Base-by-base conservation (phyloP, 2,888 invertebrate genomes). In the Perithous albicinctus region DNA sequence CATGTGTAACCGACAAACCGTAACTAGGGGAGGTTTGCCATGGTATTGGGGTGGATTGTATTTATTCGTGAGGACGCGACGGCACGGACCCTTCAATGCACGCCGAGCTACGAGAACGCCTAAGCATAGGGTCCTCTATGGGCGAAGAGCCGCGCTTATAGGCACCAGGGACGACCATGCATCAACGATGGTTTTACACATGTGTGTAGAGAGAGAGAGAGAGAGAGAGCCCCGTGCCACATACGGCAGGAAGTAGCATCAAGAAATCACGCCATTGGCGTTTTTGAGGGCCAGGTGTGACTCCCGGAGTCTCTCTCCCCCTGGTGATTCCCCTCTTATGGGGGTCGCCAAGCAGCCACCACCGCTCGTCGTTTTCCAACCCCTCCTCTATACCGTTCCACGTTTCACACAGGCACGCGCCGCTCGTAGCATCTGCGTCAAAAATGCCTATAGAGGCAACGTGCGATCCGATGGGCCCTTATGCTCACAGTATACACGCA, bases 371-470 rank as follows among this genome's bases (percentile, higher is more conserved):
- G 29, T 73, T 46, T 82, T 81, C 78, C n/a, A 70, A 82, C 85
- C 85, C 84, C 86, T 82, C 84, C 70, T 69, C 81, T 79, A n/a
- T n/a, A n/a, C n/a, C n/a, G n/a, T 56, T 78, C 80, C 43, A 43
- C 56, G 69, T 61, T 70, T 72, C n/a, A n/a, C n/a, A n/a, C n/a
- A 69, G 88, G 88, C 91, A 91, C 91, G 91, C 89, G 91, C 88
- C 90, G 80, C 64, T 79, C 61, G 67, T 78, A 64, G 86, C 91
- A 91, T 91, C 91, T 91, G 91, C 88, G 82, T 82, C 59, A 84
- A 87, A 84, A 87, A 78, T 67, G 35, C 59, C 26, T 61, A 38
- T 41, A 72, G n/a, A n/a, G 41, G 5, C 73, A 46, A 10, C 41
- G 48, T 23, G 35, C 73, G 73, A 73, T 74, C 51, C 73, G 73